Percentiles rank a stretch among this genome's conserved stretches.
phyloP scores from a whole-genome alignment of 92 coral and sea anemone species.

The Umimayanthus kanabou region DNA sequence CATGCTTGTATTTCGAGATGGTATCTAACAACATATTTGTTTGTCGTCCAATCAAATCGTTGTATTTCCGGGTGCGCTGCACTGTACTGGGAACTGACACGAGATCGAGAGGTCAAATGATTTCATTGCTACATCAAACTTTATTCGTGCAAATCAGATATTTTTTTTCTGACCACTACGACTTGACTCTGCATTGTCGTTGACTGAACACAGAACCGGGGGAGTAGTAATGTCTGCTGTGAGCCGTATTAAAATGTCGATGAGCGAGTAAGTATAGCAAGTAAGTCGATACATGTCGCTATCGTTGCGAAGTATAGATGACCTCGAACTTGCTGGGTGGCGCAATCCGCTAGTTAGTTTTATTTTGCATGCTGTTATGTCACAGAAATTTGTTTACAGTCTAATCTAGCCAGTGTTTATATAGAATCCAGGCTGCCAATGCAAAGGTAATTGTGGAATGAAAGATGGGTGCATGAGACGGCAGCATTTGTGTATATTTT shows the following conservation, averaged over 20 bases:
- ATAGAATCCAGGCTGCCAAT: constrained; percentile 3
- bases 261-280: too few relatives aligned
- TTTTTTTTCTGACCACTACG: not conserved
- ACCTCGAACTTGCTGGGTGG: too few relatives aligned
- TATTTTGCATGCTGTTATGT: not conserved
- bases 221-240: not conserved
- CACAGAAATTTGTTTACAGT: constrained; percentile 3
- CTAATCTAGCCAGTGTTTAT: not conserved
- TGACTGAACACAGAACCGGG: not conserved
- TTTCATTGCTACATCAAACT: not conserved
- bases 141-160: not conserved
- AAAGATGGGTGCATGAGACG: not conserved
- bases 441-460: constrained; percentile 9
- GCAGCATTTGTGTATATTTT: constrained; percentile 1
- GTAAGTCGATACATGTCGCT: too few relatives aligned
- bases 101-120: not conserved
- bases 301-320: too few relatives aligned
- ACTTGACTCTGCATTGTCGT: not conserved
- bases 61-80: not conserved
- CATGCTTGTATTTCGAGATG: constrained; percentile 7
- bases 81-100: not conserved
- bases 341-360: constrained; percentile 3
- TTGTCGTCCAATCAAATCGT: constrained; percentile 10
- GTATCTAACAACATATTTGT: not conserved
- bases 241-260: not conserved